These are phyloP conservation scores for Cerastis leucographa DNA, from an alignment of 2,888 invertebrate species.

Conservation along the genomic window DNA sequence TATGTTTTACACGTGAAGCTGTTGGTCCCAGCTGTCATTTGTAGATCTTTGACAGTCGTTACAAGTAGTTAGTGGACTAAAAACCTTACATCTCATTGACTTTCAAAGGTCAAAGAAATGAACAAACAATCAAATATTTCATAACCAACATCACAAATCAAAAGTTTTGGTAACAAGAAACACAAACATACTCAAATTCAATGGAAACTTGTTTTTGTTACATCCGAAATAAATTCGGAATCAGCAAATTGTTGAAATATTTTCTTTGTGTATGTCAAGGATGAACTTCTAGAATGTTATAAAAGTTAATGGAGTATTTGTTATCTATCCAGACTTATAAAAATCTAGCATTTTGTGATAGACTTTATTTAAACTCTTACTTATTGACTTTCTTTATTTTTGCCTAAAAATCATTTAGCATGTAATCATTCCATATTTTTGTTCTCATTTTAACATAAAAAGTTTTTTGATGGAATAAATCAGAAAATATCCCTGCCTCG, in stretches of 20 bases:
- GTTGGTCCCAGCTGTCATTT: too few species aligned
- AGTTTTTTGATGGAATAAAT: too few species aligned
- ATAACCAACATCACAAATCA: neutral
- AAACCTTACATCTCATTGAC: neutral
- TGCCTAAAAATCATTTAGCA: too few species aligned
- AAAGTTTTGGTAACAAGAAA: conserved; percentile 34
- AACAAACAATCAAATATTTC: conserved; percentile 22
- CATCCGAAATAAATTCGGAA: conserved; percentile 9
- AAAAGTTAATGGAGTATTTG: neutral
- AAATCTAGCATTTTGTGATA: neutral
- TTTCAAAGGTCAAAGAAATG: conserved; percentile 2
- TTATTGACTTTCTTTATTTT: neutral
- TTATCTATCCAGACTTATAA: neutral
- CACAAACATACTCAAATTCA: neutral
- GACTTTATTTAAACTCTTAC: neutral
- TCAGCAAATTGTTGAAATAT: neutral
- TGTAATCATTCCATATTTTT: too few species aligned
- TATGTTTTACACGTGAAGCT: neutral
- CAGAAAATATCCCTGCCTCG: too few species aligned
- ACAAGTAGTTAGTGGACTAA: neutral
- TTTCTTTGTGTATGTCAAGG: neutral
- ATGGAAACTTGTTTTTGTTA: conserved; percentile 27
- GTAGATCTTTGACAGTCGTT: too few species aligned
- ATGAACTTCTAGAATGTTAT: neutral
- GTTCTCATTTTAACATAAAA: too few species aligned